These are phyloP conservation scores for Cynoglossus semilaevis DNA, from an alignment of 2,113 vertebrate species.

Conservation along the genomic window DNA sequence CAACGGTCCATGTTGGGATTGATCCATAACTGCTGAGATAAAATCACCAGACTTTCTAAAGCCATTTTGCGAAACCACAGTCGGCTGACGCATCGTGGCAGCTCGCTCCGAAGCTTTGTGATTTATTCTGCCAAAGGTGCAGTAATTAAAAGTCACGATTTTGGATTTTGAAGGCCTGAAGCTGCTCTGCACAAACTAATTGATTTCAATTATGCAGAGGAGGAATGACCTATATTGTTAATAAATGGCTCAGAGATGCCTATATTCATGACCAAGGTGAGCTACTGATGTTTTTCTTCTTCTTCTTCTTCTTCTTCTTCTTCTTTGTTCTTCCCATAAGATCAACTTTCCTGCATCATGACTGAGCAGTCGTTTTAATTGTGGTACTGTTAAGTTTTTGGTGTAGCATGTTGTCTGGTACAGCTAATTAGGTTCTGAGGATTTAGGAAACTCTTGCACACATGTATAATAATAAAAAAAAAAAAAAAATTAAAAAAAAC, in stretches of 20 bases:
- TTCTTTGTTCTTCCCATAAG: too few relatives aligned
- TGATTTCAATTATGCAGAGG: slow-evolving; percentile 37
- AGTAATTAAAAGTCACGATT: slow-evolving; percentile 53
- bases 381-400: background rate
- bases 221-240: slow-evolving; percentile 25
- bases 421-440: background rate
- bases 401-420: background rate
- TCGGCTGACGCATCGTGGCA: slow-evolving; percentile 19
- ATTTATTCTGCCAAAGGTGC: slow-evolving; percentile 24
- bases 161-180: slow-evolving; percentile 27
- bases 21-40: too few relatives aligned
- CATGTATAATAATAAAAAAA: too few relatives aligned
- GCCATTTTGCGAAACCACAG: slow-evolving; percentile 1
- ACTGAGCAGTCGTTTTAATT: slow-evolving; percentile 1
- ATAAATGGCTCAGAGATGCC: slow-evolving; percentile 7
- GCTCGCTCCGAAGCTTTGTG: slow-evolving; percentile 6
- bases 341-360: slow-evolving; percentile 1
- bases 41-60: background rate
- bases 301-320: slow-evolving; percentile 6
- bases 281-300: slow-evolving; percentile 11
- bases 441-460: too few relatives aligned
- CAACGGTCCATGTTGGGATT: too few relatives aligned
- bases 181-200: slow-evolving; percentile 17
- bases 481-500: too few relatives aligned
- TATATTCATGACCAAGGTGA: slow-evolving; percentile 10